A percentile compares a stretch with the other conserved stretches of the same genome.
phyloP scores from a whole-genome alignment of 2,888 invertebrate species.

The Tuta absoluta region DNA sequence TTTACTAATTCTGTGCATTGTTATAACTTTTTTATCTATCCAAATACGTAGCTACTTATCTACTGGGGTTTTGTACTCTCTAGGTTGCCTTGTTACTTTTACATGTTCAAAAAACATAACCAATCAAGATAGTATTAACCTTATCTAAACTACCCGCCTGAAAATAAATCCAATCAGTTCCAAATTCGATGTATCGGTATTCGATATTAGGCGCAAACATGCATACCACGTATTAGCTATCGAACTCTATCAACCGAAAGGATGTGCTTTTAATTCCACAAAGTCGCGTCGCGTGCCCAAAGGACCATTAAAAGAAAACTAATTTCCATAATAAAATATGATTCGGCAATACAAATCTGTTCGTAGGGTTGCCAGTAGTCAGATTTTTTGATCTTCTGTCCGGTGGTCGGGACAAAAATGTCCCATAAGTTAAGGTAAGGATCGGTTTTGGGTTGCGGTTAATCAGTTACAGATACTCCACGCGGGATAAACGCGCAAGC shows the following conservation, averaged over 20 bases:
- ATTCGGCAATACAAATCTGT: slow-evolving; percentile 53
- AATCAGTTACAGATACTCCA: too few relatives aligned
- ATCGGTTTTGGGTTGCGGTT: too few relatives aligned
- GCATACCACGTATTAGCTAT: not conserved
- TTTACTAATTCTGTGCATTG: too few relatives aligned
- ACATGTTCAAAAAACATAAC: not conserved
- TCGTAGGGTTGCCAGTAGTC: too few relatives aligned
- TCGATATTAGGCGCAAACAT: slow-evolving; percentile 11
- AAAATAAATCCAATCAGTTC: not conserved
- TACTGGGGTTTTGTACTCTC: too few relatives aligned
- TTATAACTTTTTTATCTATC: too few relatives aligned
- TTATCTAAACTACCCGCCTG: not conserved
- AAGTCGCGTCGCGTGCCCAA: slow-evolving; percentile 70
- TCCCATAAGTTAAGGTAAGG: too few relatives aligned
- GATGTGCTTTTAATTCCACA: slow-evolving; percentile 56
- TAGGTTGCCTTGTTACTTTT: too few relatives aligned
- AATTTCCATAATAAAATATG: slow-evolving; percentile 77
- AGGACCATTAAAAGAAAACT: slow-evolving; percentile 75
- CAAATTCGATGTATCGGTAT: slow-evolving; percentile 7
- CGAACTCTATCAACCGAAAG: slow-evolving; percentile 11
- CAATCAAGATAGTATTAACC: not conserved
- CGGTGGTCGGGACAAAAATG: too few relatives aligned
- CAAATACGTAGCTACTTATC: too few relatives aligned
- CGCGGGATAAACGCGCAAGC: too few relatives aligned
- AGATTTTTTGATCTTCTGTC: too few relatives aligned